Evolutionary conservation across 2,797 vertebrate species (phyloP).

Genomic region (Oryzias dopingdopingensis): DNA sequence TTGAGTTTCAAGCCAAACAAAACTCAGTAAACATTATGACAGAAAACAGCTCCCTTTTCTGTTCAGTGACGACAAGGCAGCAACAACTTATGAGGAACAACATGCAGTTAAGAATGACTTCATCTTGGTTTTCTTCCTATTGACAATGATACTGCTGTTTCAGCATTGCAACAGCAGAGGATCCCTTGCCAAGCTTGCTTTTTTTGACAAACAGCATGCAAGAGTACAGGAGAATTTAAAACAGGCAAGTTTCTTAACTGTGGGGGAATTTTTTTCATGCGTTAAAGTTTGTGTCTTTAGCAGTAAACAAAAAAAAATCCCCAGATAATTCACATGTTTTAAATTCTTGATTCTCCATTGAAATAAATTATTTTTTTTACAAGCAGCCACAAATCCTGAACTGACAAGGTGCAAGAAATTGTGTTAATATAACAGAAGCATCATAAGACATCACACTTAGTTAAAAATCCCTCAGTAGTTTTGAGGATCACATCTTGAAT

Average conservation of each 20-base stretch:
- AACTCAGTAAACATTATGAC: neutral
- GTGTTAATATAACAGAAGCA: neutral
- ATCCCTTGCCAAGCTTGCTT: slow-evolving; percentile 16
- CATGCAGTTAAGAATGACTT: slow-evolving; percentile 24
- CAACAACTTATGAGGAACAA: neutral
- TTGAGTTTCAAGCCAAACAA: slow-evolving; percentile 5
- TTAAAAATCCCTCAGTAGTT: neutral
- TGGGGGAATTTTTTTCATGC: neutral
- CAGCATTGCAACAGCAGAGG: slow-evolving; percentile 3
- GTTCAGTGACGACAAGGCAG: slow-evolving; percentile 17
- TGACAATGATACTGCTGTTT: slow-evolving; percentile 23
- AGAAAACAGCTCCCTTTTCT: slow-evolving; percentile 13
- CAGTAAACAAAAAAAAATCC: neutral
- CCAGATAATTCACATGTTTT: too few relatives aligned
- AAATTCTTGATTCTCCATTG: too few relatives aligned
- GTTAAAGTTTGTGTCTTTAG: neutral
- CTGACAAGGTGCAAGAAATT: neutral
- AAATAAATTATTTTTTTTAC: too few relatives aligned
- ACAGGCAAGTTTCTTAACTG: too few relatives aligned
- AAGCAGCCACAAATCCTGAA: neutral
- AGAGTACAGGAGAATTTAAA: neutral
- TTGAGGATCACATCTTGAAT: neutral
- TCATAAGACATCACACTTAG: neutral
- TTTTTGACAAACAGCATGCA: neutral
- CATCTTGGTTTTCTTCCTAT: slow-evolving; percentile 18